These are phyloP conservation scores for Lumbricus terrestris DNA, from an alignment of 2,888 invertebrate species.

Conservation along the genomic window DNA sequence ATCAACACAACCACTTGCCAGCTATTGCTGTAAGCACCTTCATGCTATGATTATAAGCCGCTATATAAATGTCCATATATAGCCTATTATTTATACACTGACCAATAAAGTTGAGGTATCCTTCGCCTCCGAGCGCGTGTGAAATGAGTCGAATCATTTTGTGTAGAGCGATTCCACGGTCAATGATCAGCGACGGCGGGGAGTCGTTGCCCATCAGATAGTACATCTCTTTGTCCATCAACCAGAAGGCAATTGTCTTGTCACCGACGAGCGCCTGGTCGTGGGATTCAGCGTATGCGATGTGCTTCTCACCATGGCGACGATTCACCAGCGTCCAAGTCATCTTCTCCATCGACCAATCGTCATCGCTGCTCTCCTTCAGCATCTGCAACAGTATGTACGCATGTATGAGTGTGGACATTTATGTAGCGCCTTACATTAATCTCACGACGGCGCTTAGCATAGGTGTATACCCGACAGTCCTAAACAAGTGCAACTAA, in stretches of 20 bases:
- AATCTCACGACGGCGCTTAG: too few relatives aligned
- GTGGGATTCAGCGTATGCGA: constrained; percentile 89
- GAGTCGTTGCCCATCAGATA: constrained; percentile 80
- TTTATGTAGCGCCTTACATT: too few relatives aligned
- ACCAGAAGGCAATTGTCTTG: constrained; percentile 98
- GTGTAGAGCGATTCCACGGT: constrained; percentile 91
- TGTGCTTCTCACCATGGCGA: constrained; percentile 91
- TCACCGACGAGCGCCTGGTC: constrained; percentile 70
- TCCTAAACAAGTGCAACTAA: too few relatives aligned
- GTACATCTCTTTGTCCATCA: constrained; percentile 99
- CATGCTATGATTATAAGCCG: too few relatives aligned
- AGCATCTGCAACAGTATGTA: constrained; percentile 52
- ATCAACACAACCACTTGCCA: too few relatives aligned
- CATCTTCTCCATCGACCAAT: constrained; percentile 89
- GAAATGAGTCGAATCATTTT: constrained; percentile 95
- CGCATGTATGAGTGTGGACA: too few relatives aligned
- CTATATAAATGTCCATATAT: too few relatives aligned
- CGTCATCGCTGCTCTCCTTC: constrained; percentile 73
- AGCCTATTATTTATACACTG: constrained; percentile 39
- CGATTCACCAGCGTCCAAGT: constrained; percentile 90
- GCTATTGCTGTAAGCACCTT: too few relatives aligned
- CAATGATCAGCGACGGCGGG: constrained; percentile 67
- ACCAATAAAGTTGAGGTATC: constrained; percentile 97
- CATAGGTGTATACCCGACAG: too few relatives aligned
- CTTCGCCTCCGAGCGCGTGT: constrained; percentile 91